Percentiles rank a stretch among this genome's conserved stretches.
phyloP scores from a whole-genome alignment of 2,797 vertebrate species.

The Borostomias antarcticus region DNA sequence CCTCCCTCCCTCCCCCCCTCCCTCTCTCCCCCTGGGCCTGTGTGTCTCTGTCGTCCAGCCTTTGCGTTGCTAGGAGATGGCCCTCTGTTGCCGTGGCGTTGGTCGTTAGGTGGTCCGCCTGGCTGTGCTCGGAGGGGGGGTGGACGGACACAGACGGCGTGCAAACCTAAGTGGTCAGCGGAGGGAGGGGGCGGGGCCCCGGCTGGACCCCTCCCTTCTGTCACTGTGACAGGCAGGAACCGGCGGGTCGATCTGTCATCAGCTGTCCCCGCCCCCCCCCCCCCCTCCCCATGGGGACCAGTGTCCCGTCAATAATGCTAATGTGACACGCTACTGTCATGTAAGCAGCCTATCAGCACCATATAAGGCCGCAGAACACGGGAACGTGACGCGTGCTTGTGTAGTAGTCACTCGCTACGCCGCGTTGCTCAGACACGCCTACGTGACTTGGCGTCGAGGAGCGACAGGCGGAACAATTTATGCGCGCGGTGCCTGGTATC shows the following conservation, averaged over 20 bases:
- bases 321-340: neutral
- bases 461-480: slow-evolving; percentile 19
- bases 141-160: slow-evolving; percentile 51
- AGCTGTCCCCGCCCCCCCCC: neutral
- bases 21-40: slow-evolving; percentile 46
- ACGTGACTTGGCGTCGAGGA: too few relatives aligned
- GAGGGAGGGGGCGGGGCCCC: slow-evolving; percentile 51
- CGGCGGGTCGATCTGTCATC: slow-evolving; percentile 13
- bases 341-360: neutral
- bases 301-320: slow-evolving; percentile 10
- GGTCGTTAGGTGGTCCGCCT: slow-evolving; percentile 78
- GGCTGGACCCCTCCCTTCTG: slow-evolving; percentile 38
- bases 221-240: slow-evolving; percentile 29
- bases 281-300: neutral
- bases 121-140: slow-evolving; percentile 33
- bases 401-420: too few relatives aligned
- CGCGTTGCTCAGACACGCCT: too few relatives aligned
- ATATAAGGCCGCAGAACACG: too few relatives aligned
- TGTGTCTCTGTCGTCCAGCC: slow-evolving; percentile 62
- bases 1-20: slow-evolving; percentile 24
- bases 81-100: slow-evolving; percentile 76
- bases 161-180: slow-evolving; percentile 48
- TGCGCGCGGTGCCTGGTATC: slow-evolving; percentile 24
- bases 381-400: too few relatives aligned
- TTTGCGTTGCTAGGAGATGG: slow-evolving; percentile 84